Conservation (phyloP, 2,113 vertebrate genomes). For the cattle (Bos taurus) region DNA sequence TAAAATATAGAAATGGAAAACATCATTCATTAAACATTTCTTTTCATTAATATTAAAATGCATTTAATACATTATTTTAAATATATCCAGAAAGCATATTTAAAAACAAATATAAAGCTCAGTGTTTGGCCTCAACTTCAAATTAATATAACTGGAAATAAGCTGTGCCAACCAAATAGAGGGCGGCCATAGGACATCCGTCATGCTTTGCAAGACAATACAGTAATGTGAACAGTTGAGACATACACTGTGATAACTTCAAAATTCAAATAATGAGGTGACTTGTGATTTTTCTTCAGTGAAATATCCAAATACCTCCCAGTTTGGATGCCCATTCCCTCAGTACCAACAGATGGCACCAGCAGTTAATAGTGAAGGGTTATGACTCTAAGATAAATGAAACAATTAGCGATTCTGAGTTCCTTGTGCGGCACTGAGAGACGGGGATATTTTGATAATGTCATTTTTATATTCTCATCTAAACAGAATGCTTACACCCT, state of each 20-base stretch:
- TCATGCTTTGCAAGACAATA: neutral
- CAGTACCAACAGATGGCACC: conserved; percentile 45
- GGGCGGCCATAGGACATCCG: rapidly evolving
- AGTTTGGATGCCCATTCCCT: neutral
- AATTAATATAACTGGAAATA: neutral
- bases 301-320: neutral
- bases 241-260: neutral
- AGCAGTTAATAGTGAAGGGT: conserved; percentile 1
- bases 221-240: neutral
- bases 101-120: neutral
- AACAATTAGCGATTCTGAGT: neutral
- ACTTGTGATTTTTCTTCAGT: neutral
- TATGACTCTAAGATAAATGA: neutral
- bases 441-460: neutral
- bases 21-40: neutral
- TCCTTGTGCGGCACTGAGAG: neutral
- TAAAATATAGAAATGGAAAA: neutral
- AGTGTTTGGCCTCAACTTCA: neutral
- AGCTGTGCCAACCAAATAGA: neutral
- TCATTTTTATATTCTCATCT: neutral
- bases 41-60: neutral
- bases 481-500: neutral
- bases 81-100: neutral
- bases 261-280: neutral
- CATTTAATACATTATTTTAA: neutral